phyloP scores from a whole-genome alignment of 92 coral and sea anemone species.

The Bergia puertoricense region DNA sequence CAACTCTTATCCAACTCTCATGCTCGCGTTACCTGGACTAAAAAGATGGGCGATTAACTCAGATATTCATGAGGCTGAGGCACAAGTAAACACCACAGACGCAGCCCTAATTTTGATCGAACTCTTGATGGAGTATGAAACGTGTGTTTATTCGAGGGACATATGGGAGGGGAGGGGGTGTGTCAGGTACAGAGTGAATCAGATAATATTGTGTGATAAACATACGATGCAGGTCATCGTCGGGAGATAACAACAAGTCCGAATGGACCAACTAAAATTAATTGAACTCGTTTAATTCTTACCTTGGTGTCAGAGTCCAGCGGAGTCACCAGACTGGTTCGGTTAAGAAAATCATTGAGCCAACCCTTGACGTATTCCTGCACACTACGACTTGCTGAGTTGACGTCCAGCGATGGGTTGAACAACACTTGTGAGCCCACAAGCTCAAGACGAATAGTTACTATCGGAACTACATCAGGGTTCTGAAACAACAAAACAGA shows the following conservation, averaged over 20 bases:
- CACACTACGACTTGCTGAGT: constrained; percentile 84
- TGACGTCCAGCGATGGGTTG: constrained; percentile 88
- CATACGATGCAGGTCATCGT: background rate
- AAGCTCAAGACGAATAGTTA: constrained; percentile 92
- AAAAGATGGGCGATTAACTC: no score
- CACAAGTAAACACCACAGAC: no score
- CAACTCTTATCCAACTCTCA: no score
- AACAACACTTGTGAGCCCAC: constrained; percentile 93
- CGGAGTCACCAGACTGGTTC: constrained; percentile 84
- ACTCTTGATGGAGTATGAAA: background rate
- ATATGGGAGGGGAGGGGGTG: background rate
- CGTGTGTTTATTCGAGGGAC: background rate
- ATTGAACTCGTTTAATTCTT: background rate
- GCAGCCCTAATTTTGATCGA: no score
- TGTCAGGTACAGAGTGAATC: background rate
- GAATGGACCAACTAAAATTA: background rate
- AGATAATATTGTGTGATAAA: background rate
- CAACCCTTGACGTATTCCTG: constrained; percentile 84
- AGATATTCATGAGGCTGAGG: no score
- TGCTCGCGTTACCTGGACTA: no score
- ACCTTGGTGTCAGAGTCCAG: constrained; percentile 84
- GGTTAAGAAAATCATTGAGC: constrained; percentile 86
- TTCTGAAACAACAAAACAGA: constrained; percentile 47
- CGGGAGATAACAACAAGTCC: background rate
- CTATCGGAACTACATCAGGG: constrained; percentile 62